Conservation (phyloP, 1,140 invertebrate species). For the Epicauta chinensis region DNA sequence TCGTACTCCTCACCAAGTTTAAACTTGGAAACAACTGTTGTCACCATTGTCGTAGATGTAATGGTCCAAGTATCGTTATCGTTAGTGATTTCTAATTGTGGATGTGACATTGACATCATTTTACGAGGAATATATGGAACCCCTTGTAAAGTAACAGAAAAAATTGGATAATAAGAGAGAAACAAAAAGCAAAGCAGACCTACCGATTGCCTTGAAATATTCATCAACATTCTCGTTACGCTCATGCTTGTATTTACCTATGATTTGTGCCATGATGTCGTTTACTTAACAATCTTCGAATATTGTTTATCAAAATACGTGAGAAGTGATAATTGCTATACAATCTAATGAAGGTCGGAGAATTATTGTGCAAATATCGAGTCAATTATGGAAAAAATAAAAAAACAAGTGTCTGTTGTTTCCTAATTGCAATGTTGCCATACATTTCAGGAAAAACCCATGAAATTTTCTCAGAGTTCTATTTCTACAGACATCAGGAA, state of each 20-base stretch:
- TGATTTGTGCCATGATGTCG: conserved; percentile 30
- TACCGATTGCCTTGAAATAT: conserved; percentile 55
- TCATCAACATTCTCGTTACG: conserved; percentile 55
- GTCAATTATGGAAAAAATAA: too few relatives aligned
- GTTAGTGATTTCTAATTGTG: conserved; percentile 50
- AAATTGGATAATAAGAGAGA: too few relatives aligned
- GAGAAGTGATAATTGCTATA: not conserved
- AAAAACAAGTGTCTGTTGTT: too few relatives aligned
- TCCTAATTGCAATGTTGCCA: too few relatives aligned
- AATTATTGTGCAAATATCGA: too few relatives aligned
- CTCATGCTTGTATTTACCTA: conserved; percentile 55
- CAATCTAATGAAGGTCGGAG: too few relatives aligned
- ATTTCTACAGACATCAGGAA: too few relatives aligned
- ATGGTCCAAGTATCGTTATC: conserved; percentile 51
- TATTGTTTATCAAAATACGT: conserved; percentile 6
- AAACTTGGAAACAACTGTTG: conserved; percentile 44
- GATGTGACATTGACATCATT: conserved; percentile 55
- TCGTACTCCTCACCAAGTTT: conserved; percentile 48
- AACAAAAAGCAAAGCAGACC: conserved; percentile 22
- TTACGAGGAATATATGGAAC: conserved; percentile 53
- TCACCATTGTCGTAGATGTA: conserved; percentile 48
- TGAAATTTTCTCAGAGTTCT: too few relatives aligned
- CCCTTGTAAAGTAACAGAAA: too few relatives aligned
- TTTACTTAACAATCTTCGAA: too few relatives aligned
- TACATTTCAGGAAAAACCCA: too few relatives aligned